Evolutionary conservation across 1,140 invertebrate genomes (phyloP).

Genomic region (Spodoptera litura): DNA sequence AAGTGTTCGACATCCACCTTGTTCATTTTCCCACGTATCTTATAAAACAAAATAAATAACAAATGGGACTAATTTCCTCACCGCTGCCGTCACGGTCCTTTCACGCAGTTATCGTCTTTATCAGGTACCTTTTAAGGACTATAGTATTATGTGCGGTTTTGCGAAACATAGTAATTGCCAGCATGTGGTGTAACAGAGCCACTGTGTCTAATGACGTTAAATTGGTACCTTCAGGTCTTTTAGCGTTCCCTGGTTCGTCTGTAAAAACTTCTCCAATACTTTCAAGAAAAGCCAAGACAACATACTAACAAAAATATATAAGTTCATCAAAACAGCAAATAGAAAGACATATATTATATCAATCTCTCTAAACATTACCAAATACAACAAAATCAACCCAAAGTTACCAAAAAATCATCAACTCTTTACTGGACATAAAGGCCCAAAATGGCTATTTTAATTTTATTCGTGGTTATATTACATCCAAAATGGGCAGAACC

Average conservation of each 20-base stretch:
- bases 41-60: constrained; percentile 36
- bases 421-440: no score
- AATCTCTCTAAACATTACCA: no score
- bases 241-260: background rate
- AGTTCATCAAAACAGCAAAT: no score
- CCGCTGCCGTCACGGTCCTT: constrained; percentile 1
- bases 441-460: no score
- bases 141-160: constrained; percentile 16
- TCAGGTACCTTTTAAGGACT: background rate
- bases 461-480: no score
- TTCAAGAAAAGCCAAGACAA: background rate
- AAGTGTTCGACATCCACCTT: background rate
- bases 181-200: constrained; percentile 40
- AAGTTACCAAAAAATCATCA: no score
- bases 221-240: constrained; percentile 28
- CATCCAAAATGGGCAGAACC: background rate
- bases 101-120: constrained; percentile 7
- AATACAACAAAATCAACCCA: no score
- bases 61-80: constrained; percentile 35
- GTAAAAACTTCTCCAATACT: background rate
- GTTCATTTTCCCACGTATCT: constrained; percentile 20
- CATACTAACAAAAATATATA: background rate
- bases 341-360: no score
- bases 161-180: constrained; percentile 28
- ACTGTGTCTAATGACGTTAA: constrained; percentile 35